phyloP scores from a whole-genome alignment of 2,888 invertebrate species.

The Cephus pygmeus region DNA sequence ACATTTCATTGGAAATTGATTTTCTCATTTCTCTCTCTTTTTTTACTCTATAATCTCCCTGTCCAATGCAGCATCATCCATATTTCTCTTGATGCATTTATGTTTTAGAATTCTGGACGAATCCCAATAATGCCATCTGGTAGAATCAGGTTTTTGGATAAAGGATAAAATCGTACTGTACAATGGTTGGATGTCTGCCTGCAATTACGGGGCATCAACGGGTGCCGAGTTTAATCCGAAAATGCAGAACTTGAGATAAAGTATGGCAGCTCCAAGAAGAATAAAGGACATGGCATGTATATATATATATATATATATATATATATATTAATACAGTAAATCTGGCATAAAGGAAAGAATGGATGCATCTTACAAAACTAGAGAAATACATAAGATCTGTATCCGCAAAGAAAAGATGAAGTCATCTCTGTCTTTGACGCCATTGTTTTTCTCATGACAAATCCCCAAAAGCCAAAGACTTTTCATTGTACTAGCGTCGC shows the following conservation, averaged over 20 bases:
- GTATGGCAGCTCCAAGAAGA: not conserved
- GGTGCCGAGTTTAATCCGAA: constrained; percentile 23
- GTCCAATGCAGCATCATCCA: not conserved
- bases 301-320: not conserved
- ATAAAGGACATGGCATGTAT: not conserved
- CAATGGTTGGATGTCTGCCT: not conserved
- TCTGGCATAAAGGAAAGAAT: not conserved
- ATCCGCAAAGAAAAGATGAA: not conserved
- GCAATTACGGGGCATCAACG: constrained; percentile 30
- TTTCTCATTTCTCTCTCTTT: not conserved
- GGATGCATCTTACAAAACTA: not conserved
- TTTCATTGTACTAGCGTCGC: not conserved
- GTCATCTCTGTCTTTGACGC: not conserved
- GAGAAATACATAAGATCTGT: not conserved
- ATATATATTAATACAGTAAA: not conserved
- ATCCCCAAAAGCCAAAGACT: not conserved
- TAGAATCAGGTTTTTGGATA: not conserved
- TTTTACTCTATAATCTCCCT: not conserved
- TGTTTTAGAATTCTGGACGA: not conserved
- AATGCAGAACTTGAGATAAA: constrained; percentile 14
- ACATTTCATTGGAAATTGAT: not conserved
- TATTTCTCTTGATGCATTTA: not conserved
- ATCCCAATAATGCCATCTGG: not conserved
- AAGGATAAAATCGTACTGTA: not conserved
- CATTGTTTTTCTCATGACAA: not conserved